These are phyloP conservation scores for Trichechus manatus DNA, from an alignment of 2,113 vertebrate species.

Conservation along the genomic window DNA sequence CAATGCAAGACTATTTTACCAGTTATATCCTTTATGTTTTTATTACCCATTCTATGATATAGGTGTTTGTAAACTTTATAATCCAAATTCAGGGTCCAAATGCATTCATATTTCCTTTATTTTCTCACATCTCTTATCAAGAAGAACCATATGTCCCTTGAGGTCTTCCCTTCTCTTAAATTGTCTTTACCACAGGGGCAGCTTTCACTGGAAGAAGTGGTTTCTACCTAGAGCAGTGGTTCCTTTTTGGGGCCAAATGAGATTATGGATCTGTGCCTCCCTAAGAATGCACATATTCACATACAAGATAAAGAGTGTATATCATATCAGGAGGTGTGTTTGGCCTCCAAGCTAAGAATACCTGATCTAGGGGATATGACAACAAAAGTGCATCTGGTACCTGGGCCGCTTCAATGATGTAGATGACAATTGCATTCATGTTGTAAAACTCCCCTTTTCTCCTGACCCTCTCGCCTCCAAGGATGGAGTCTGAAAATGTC, in stretches of 20 bases:
- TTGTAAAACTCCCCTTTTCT: background rate
- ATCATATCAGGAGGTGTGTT: background rate
- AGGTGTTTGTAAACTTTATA: background rate
- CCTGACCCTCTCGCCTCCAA: background rate
- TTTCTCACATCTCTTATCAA: background rate
- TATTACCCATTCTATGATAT: background rate
- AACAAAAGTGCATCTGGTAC: background rate
- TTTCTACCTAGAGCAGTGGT: background rate
- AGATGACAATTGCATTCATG: background rate
- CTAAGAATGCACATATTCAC: background rate
- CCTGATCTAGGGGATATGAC: background rate
- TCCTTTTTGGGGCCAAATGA: background rate
- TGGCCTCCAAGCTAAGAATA: background rate
- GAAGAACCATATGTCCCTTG: background rate
- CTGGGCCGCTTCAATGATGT: too few species aligned
- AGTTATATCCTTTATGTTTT: background rate
- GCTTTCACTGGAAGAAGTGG: background rate
- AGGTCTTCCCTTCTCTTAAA: background rate
- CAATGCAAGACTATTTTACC: background rate
- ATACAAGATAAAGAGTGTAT: background rate
- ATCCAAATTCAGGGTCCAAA: background rate
- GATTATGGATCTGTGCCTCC: background rate
- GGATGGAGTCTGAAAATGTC: background rate
- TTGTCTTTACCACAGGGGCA: background rate
- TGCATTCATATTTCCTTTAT: background rate